Conservation (phyloP, 2,797 vertebrate genomes). For the Neomorphus geoffroyi region DNA sequence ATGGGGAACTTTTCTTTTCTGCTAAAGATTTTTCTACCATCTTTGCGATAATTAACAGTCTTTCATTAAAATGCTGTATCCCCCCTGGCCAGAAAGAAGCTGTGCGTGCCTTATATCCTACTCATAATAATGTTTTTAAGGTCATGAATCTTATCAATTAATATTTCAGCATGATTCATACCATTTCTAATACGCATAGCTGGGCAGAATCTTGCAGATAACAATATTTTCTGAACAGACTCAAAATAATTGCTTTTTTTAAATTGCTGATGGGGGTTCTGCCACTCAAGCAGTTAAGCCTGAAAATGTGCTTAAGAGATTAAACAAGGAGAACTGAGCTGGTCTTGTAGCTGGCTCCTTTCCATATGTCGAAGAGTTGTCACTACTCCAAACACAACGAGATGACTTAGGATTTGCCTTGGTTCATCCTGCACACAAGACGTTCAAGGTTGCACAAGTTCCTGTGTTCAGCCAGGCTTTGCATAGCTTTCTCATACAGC, state of each 20-base stretch:
- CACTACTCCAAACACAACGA: constrained; percentile 23
- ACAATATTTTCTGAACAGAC: constrained; percentile 61
- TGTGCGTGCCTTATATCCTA: not conserved
- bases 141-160: constrained; percentile 62
- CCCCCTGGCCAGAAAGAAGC: constrained; percentile 22
- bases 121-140: constrained; percentile 53
- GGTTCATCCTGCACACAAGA: constrained; percentile 33
- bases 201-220: constrained; percentile 44
- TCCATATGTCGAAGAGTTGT: constrained; percentile 40
- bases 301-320: constrained; percentile 75
- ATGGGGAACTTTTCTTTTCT: not conserved
- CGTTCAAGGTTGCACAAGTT: not conserved
- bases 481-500: not conserved
- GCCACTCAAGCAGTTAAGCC: constrained; percentile 70
- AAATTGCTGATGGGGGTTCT: constrained; percentile 69
- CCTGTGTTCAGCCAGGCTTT: constrained; percentile 32
- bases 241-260: constrained; percentile 73
- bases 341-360: constrained; percentile 64
- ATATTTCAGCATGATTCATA: constrained; percentile 56
- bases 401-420: constrained; percentile 3
- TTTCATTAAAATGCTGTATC: constrained; percentile 45
- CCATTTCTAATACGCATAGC: constrained; percentile 30
- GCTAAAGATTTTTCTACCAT: not conserved
- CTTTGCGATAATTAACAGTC: constrained; percentile 55
- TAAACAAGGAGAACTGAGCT: constrained; percentile 67